Percentiles rank a stretch among this genome's conserved stretches.
These are phyloP conservation scores for Helogale parvula DNA, from an alignment of 2,113 vertebrate species.

Conservation along the genomic window DNA sequence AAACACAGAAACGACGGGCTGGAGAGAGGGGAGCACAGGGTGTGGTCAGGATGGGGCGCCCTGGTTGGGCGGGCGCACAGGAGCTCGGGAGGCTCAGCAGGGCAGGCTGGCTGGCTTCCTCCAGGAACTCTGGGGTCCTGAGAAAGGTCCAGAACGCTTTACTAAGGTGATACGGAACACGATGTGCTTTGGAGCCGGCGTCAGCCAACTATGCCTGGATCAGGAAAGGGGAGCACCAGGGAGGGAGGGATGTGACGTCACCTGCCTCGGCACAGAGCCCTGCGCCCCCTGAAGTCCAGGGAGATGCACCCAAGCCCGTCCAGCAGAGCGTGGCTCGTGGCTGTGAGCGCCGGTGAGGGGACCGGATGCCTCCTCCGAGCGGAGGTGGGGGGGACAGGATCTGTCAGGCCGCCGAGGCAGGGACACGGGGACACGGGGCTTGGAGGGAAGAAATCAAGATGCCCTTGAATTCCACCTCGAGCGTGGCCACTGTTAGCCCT, in stretches of 20 bases:
- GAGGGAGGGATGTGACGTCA: neutral
- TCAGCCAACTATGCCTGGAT: neutral
- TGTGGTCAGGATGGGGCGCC: neutral
- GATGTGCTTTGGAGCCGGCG: neutral
- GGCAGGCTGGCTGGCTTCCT: neutral
- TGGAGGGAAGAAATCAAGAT: neutral
- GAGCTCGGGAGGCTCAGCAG: too few relatives aligned
- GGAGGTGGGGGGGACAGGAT: neutral
- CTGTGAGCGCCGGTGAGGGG: neutral
- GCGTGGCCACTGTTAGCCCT: neutral
- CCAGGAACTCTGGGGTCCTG: neutral
- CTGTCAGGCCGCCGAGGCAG: too few relatives aligned
- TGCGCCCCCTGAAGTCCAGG: neutral
- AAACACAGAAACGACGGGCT: neutral
- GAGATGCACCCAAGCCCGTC: neutral
- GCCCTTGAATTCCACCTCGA: neutral
- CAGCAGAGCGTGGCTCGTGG: neutral
- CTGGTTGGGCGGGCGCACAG: fast-evolving
- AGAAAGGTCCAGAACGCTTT: neutral
- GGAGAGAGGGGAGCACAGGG: neutral
- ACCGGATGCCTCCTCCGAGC: neutral
- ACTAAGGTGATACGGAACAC: neutral
- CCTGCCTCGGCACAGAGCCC: fast-evolving
- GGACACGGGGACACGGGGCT: fast-evolving
- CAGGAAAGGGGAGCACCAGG: neutral